These are phyloP conservation scores for Epirrhoe alternata DNA, from an alignment of 2,888 invertebrate species.

Conservation along the genomic window DNA sequence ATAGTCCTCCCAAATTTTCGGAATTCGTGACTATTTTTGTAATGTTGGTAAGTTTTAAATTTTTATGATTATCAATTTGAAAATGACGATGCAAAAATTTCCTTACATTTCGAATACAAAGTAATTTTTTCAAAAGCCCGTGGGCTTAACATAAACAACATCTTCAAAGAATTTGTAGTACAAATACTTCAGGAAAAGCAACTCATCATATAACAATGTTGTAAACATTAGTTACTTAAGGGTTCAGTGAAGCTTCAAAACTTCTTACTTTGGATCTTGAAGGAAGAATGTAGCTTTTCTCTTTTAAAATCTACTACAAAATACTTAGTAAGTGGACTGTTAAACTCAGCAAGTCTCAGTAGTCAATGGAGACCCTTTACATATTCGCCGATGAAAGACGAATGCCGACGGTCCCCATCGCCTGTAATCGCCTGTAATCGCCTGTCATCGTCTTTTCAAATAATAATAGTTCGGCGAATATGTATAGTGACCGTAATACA, in stretches of 20 bases:
- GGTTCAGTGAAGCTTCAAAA: conserved; percentile 39
- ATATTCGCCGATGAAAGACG: no score
- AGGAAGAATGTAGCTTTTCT: conserved; percentile 28
- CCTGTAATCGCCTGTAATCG: no score
- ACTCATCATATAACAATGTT: conserved; percentile 35
- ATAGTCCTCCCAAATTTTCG: no score
- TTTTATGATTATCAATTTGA: not conserved
- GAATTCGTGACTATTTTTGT: not conserved
- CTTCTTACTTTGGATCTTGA: conserved; percentile 32
- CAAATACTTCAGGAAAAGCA: conserved; percentile 30
- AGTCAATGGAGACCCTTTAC: not conserved
- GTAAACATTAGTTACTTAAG: conserved; percentile 40
- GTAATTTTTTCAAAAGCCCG: not conserved
- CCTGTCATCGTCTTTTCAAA: no score
- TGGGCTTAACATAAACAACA: conserved; percentile 10
- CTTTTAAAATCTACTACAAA: conserved; percentile 21
- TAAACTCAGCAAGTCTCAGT: not conserved
- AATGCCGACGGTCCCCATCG: no score
- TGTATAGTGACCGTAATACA: no score
- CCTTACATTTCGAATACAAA: not conserved
- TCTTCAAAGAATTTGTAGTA: conserved; percentile 14
- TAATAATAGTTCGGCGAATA: no score
- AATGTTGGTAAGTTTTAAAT: not conserved
- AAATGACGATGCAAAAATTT: no score
- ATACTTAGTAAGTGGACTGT: conserved; percentile 14